A percentile compares a stretch with the other conserved stretches of the same genome.
phyloP scores from a whole-genome alignment of 2,113 vertebrate genomes.

The Monarcha castaneiventris region DNA sequence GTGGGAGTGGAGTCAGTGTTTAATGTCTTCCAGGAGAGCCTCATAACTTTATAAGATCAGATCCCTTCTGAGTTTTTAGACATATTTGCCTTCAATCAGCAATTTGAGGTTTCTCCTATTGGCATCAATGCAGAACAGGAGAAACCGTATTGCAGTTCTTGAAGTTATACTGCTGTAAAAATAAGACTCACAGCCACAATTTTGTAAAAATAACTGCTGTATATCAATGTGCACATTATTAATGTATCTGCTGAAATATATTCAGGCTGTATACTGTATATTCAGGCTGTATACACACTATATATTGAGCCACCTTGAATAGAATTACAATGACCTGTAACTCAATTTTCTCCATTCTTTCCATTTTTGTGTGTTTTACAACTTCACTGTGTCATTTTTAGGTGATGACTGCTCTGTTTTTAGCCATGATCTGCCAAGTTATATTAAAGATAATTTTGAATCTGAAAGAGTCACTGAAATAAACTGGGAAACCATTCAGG shows the following conservation, averaged over 20 bases:
- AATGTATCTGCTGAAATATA: neutral
- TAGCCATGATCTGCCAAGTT: constrained; percentile 89
- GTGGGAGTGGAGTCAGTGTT: neutral
- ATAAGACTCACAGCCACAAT: neutral
- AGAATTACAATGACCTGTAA: neutral
- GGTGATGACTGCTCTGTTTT: constrained; percentile 94
- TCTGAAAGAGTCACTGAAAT: constrained; percentile 88
- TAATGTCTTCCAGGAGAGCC: neutral
- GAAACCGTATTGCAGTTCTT: neutral
- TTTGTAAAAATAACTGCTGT: neutral
- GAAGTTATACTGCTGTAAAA: neutral
- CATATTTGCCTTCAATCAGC: neutral
- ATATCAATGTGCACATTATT: neutral
- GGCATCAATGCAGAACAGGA: neutral
- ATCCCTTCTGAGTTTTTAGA: neutral
- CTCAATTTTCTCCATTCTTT: neutral
- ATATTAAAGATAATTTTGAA: constrained; percentile 98
- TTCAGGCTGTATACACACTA: neutral
- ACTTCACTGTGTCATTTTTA: constrained; percentile 57
- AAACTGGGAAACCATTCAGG: constrained; percentile 96
- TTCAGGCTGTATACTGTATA: neutral
- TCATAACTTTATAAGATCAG: neutral
- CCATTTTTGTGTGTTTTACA: neutral
- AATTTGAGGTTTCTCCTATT: neutral
- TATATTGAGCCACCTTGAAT: neutral